Conservation (phyloP, 2,888 invertebrate genomes). For the Amphipoea lucens region DNA sequence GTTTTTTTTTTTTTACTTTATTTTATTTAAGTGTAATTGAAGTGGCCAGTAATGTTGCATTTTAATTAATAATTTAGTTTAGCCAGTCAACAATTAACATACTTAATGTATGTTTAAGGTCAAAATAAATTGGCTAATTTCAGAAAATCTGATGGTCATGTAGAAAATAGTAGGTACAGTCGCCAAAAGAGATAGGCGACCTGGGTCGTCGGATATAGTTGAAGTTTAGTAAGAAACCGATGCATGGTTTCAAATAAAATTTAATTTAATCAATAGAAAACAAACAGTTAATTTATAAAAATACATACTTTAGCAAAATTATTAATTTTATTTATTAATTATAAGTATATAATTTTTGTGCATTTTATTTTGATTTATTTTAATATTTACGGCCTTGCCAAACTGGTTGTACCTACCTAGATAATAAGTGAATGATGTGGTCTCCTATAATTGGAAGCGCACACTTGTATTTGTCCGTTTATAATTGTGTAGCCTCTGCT, state of each 20-base stretch:
- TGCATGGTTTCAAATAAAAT: neutral
- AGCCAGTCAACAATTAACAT: slow-evolving; percentile 19
- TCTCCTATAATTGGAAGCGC: too few species aligned
- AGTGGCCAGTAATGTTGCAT: slow-evolving; percentile 14
- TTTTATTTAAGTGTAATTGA: slow-evolving; percentile 7
- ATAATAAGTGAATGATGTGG: too few species aligned
- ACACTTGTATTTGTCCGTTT: too few species aligned
- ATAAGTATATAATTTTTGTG: too few species aligned
- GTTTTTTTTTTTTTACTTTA: neutral
- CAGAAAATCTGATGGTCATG: slow-evolving; percentile 14
- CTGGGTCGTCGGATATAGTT: neutral
- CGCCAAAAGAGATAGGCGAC: neutral
- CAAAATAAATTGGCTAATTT: slow-evolving; percentile 23
- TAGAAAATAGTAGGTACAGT: slow-evolving; percentile 5
- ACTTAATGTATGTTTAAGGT: slow-evolving; percentile 31
- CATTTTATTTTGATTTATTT: too few species aligned
- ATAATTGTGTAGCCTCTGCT: too few species aligned
- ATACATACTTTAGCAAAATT: too few species aligned
- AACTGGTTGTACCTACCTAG: too few species aligned
- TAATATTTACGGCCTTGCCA: too few species aligned
- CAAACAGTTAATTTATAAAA: too few species aligned
- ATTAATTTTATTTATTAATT: too few species aligned
- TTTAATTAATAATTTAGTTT: slow-evolving; percentile 36
- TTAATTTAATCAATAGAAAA: neutral
- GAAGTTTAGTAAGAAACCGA: neutral